These are phyloP conservation scores for Sturmia bella DNA, from an alignment of 2,888 invertebrate genomes.

Conservation along the genomic window DNA sequence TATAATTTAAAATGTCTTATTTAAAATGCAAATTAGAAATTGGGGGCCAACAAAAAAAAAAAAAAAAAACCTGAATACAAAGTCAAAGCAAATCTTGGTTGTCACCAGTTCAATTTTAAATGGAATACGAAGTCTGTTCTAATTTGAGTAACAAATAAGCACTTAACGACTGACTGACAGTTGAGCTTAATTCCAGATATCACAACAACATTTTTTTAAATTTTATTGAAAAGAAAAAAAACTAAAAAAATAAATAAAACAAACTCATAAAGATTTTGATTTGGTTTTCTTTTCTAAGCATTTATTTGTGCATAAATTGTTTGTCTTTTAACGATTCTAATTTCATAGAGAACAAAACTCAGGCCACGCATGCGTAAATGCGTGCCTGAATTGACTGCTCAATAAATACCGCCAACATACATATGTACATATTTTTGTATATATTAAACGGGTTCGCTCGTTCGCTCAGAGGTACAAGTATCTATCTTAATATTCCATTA, in stretches of 20 bases:
- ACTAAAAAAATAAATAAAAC: neutral
- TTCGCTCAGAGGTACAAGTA: neutral
- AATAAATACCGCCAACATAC: constrained; percentile 48
- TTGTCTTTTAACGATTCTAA: neutral
- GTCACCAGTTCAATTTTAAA: constrained; percentile 20
- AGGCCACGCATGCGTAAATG: constrained; percentile 64
- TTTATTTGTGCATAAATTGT: neutral
- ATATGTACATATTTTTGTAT: constrained; percentile 28
- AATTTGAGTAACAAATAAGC: constrained; percentile 31
- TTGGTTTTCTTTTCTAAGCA: too few species aligned
- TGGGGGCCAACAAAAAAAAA: too few species aligned
- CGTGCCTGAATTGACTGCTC: constrained; percentile 56
- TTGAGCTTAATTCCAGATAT: constrained; percentile 5
- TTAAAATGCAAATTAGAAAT: constrained; percentile 35
- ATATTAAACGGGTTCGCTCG: neutral
- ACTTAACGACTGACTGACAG: constrained; percentile 22
- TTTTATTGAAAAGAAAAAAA: neutral
- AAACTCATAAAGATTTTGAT: too few species aligned
- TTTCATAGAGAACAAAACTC: constrained; percentile 16
- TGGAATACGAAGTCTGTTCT: neutral
- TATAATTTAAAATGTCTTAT: constrained; percentile 3
- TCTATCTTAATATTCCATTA: constrained; percentile 18
- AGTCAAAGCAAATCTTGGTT: constrained; percentile 48
- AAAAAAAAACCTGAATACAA: neutral
- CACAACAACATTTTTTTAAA: constrained; percentile 10